These are phyloP conservation scores for Suncus etruscus DNA, from an alignment of 2,113 vertebrate genomes.

Conservation along the genomic window DNA sequence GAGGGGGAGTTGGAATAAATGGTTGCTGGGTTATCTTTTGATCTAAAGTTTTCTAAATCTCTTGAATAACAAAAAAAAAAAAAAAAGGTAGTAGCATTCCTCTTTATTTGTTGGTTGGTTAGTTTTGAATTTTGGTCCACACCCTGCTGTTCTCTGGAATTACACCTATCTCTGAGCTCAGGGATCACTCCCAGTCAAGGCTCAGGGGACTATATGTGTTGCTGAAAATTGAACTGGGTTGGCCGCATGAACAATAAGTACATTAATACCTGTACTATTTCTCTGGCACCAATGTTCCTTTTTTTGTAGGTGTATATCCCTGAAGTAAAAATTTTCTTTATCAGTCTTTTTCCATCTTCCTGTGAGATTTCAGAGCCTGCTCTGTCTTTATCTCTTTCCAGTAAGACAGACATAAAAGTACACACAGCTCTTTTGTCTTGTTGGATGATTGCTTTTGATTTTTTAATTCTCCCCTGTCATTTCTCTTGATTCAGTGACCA, in stretches of 20 bases:
- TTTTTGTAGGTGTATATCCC: too few relatives aligned
- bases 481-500: neutral
- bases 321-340: neutral
- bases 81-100: neutral
- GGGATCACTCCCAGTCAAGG: too few relatives aligned
- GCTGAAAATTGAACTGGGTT: too few relatives aligned
- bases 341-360: neutral
- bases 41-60: neutral
- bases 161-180: too few relatives aligned
- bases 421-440: neutral
- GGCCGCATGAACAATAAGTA: too few relatives aligned
- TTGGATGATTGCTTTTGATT: neutral
- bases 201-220: too few relatives aligned
- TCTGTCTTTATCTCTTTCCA: neutral
- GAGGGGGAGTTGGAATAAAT: neutral
- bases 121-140: neutral
- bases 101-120: neutral
- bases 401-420: neutral
- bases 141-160: too few relatives aligned
- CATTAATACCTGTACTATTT: too few relatives aligned
- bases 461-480: neutral
- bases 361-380: conserved; percentile 2
- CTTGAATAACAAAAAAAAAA: neutral
- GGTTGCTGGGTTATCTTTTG: neutral
- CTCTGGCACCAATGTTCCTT: too few relatives aligned